Evolutionary conservation across 2,888 invertebrate genomes (phyloP), one percentile per base, ranked within the genome.

Genomic region (Lapara coniferarum): DNA sequence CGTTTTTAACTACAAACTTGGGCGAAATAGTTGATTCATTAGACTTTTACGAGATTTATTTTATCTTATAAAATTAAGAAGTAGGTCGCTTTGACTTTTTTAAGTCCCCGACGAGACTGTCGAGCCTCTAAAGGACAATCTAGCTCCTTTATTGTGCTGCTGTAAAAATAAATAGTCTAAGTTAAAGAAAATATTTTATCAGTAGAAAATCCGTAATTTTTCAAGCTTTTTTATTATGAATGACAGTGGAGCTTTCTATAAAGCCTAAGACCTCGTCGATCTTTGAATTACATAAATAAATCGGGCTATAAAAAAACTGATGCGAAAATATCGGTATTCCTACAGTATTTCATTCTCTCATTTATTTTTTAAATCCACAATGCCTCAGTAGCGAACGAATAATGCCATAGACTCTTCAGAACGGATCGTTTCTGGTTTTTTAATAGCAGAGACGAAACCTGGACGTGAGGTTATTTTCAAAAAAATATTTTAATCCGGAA

Each of bases 401-500:
- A 57, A 69, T 66, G 51, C 69, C 51, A 37, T 51, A 58, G 57
- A 58, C 30, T 59, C 51, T 58, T 51, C 63, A 57, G 63, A 30
- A 55, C 63, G 67, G 57, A 66, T 51, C 52, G 56, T n/a, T 66
- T 70, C 57, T 16, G 56, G 66, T 69, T 67, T 57, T 66, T 66
- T 37, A 58, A 30, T 6, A 12, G n/a, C 66, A 69, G 69, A 10
- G 2, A 12, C 37, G 69, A 6, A 69, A 10, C 67, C 12, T 6
- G 69, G 8, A 25, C 19, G 30, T 13, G 16, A 37, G 30, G 25
- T 19, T 12, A 19, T 63, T 19, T 59, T 12, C 16, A 6, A 37
- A 16, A 6, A 37, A 37, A 7, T 37, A 37, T 2, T 37, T 4
- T 37, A 37, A 37, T 25, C 37, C 37, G 8, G 37, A 37, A 37